Evolutionary conservation across 1,140 invertebrate genomes (phyloP).

Genomic region (Calephelis nemesis): DNA sequence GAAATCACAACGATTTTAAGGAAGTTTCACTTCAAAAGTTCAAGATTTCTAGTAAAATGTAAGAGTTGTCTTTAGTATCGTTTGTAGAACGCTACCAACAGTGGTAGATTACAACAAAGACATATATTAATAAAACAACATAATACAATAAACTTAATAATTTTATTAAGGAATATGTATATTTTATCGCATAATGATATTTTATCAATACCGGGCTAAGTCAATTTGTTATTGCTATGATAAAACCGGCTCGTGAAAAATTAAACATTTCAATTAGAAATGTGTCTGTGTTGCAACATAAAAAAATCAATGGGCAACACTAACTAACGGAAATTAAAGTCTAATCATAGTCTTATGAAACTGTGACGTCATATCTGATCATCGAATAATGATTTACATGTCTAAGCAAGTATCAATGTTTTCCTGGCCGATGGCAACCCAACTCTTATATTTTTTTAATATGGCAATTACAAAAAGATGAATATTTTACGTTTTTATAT

Average conservation of each 20-base stretch:
- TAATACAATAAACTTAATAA: constrained; percentile 23
- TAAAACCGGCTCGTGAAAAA: constrained; percentile 8
- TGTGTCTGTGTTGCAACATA: constrained; percentile 4
- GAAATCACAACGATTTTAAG: no score
- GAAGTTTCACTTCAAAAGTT: no score
- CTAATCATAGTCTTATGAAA: background rate
- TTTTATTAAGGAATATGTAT: constrained; percentile 39
- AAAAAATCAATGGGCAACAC: constrained; percentile 1
- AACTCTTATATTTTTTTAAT: no score
- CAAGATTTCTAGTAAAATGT: no score
- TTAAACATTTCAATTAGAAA: constrained; percentile 5
- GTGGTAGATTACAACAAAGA: no score
- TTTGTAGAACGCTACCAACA: no score
- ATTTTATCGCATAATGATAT: constrained; percentile 36
- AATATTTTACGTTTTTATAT: no score
- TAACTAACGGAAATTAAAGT: constrained; percentile 6
- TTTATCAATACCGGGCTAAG: constrained; percentile 29
- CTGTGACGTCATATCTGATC: background rate
- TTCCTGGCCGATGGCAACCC: no score
- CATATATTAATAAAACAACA: constrained; percentile 1
- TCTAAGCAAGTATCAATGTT: no score
- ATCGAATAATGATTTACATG: no score
- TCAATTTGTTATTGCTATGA: constrained; percentile 18
- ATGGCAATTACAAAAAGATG: no score
- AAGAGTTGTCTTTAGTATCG: no score